Percentiles rank a stretch among this genome's conserved stretches.
phyloP scores from a whole-genome alignment of 2,888 invertebrate genomes.

The Standfussiana lucernea region DNA sequence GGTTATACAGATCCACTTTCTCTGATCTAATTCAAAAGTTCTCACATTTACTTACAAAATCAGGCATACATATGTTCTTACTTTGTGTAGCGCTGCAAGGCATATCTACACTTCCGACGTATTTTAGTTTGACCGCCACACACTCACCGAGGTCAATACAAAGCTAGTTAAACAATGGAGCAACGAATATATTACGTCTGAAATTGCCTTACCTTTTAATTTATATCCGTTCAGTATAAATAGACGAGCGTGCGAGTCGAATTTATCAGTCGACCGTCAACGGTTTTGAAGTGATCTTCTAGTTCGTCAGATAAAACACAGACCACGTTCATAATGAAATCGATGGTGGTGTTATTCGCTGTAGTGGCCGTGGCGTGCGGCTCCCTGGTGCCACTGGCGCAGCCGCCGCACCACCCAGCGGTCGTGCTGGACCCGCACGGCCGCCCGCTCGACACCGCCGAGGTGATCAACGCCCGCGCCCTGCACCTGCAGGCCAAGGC shows the following conservation, averaged over 20 bases:
- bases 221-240: slow-evolving; percentile 88
- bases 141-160: slow-evolving; percentile 85
- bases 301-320: slow-evolving; percentile 79
- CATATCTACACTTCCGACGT: slow-evolving; percentile 42
- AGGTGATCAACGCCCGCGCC: slow-evolving; percentile 87
- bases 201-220: slow-evolving; percentile 84
- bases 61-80: slow-evolving; percentile 51
- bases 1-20: not conserved
- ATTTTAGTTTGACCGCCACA: slow-evolving; percentile 78
- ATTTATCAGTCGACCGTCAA: slow-evolving; percentile 70
- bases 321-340: slow-evolving; percentile 80
- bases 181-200: slow-evolving; percentile 68
- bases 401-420: slow-evolving; percentile 87
- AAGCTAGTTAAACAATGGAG: slow-evolving; percentile 85
- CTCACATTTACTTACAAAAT: not conserved
- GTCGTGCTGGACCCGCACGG: slow-evolving; percentile 87
- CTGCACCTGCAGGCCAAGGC: slow-evolving; percentile 88
- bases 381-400: slow-evolving; percentile 85
- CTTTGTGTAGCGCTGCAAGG: slow-evolving; percentile 3
- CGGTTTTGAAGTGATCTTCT: slow-evolving; percentile 86
- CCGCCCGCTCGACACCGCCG: slow-evolving; percentile 88
- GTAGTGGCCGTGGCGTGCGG: slow-evolving; percentile 91
- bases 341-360: slow-evolving; percentile 92
- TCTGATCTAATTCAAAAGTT: not conserved
- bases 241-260: slow-evolving; percentile 74